Evolutionary conservation across 2,113 vertebrate genomes (phyloP).

Genomic region (Herpetotheres cachinnans): DNA sequence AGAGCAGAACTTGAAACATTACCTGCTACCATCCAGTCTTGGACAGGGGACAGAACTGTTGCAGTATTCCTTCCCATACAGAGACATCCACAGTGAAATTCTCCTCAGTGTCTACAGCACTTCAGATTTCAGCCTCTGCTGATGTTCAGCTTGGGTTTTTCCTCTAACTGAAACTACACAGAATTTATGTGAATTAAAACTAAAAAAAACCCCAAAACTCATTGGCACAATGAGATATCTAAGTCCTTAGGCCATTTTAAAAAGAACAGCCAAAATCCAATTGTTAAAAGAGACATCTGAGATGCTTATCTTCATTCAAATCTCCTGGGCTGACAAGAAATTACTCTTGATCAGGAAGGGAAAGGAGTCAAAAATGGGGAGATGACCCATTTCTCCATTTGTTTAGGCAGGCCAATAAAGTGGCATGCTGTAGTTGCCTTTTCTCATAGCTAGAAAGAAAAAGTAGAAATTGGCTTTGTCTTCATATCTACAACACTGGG

Average conservation of each 20-base stretch:
- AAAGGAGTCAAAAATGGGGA: not conserved
- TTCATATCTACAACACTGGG: not conserved
- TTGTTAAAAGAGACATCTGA: not conserved
- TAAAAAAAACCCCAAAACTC: not conserved
- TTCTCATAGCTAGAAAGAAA: not conserved
- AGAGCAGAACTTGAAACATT: not conserved
- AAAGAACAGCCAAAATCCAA: not conserved
- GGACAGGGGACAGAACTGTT: not conserved
- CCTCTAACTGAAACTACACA: not conserved
- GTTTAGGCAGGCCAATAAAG: not conserved
- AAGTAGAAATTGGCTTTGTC: not conserved
- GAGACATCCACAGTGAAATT: not conserved
- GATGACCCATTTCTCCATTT: not conserved
- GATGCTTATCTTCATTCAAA: not conserved
- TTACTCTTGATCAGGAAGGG: not conserved
- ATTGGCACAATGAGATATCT: not conserved
- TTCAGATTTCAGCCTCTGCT: not conserved
- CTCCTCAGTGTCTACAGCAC: not conserved
- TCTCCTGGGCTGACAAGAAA: not conserved
- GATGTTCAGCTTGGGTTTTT: not conserved
- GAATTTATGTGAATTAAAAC: not conserved
- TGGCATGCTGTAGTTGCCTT: too few species aligned
- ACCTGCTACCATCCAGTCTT: not conserved
- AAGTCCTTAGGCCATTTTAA: not conserved
- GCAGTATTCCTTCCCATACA: not conserved